These are phyloP conservation scores for Helicoverpa zea DNA, from an alignment of 1,140 invertebrate genomes.

Conservation along the genomic window DNA sequence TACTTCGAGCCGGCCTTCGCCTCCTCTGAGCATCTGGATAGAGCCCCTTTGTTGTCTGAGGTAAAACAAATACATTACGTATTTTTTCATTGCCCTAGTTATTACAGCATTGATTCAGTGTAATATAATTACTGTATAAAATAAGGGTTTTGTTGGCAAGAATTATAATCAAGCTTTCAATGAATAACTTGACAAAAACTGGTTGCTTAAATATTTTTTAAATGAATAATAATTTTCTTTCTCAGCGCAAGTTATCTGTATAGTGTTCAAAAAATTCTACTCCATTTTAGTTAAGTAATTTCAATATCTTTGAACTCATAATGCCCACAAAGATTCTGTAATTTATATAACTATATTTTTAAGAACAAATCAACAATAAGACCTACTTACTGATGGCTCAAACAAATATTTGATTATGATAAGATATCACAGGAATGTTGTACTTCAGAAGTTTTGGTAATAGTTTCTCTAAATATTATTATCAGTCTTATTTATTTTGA, in stretches of 20 bases:
- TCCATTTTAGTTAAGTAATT: neutral
- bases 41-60: slow-evolving; percentile 81
- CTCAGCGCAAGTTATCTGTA: too few species aligned
- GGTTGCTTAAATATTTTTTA: too few species aligned
- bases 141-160: too few species aligned
- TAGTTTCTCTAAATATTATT: neutral
- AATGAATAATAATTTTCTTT: neutral
- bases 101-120: neutral
- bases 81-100: slow-evolving; percentile 22
- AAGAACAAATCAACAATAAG: neutral
- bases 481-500: neutral
- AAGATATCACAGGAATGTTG: neutral
- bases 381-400: neutral
- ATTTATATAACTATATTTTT: too few species aligned
- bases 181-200: too few species aligned
- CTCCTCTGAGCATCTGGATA: slow-evolving; percentile 80
- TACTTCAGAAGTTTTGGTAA: neutral
- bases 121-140: slow-evolving; percentile 3
- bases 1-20: slow-evolving; percentile 82
- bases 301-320: too few species aligned
- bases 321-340: too few species aligned
- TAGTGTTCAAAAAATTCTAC: too few species aligned
- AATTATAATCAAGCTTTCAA: too few species aligned
- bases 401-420: slow-evolving; percentile 28
- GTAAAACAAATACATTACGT: slow-evolving; percentile 62